These are phyloP conservation scores for Stenoptilia bipunctidactyla DNA, from an alignment of 2,888 invertebrate genomes.

Conservation along the genomic window DNA sequence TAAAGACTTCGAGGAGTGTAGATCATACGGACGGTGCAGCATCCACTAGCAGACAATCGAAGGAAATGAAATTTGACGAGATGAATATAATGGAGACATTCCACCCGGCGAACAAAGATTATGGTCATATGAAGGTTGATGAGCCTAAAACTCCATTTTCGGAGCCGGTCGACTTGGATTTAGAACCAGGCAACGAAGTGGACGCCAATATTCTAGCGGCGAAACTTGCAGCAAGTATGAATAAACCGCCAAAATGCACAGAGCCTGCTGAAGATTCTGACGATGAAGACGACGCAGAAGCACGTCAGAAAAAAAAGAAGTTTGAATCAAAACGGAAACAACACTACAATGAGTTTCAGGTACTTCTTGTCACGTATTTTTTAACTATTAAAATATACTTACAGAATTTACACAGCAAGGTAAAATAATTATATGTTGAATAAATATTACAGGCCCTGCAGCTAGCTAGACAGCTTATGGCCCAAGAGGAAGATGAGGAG, in stretches of 20 bases:
- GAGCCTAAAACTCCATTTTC: conserved; percentile 96
- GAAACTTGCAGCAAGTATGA: conserved; percentile 73
- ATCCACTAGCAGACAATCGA: conserved; percentile 57
- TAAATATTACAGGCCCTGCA: conserved; percentile 81
- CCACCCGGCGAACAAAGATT: conserved; percentile 98
- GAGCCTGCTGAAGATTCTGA: conserved; percentile 53
- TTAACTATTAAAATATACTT: no score
- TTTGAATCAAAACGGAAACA: conserved; percentile 95
- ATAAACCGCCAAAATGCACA: conserved; percentile 54
- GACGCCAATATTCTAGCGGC: conserved; percentile 83
- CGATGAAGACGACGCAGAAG: conserved; percentile 73
- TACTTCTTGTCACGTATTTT: no score
- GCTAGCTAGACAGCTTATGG: conserved; percentile 89
- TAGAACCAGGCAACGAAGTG: conserved; percentile 71
- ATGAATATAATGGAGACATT: conserved; percentile 98
- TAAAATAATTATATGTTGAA: not conserved
- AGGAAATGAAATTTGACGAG: conserved; percentile 94
- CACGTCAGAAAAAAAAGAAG: conserved; percentile 75
- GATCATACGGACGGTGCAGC: conserved; percentile 74
- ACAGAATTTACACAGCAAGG: no score
- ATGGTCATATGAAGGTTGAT: conserved; percentile 97
- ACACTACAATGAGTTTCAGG: conserved; percentile 95
- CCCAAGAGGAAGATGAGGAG: conserved; percentile 89
- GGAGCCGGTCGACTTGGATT: conserved; percentile 73
- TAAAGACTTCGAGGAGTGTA: conserved; percentile 93